phyloP scores from a whole-genome alignment of 2,888 invertebrate genomes.

The Brenthis ino region DNA sequence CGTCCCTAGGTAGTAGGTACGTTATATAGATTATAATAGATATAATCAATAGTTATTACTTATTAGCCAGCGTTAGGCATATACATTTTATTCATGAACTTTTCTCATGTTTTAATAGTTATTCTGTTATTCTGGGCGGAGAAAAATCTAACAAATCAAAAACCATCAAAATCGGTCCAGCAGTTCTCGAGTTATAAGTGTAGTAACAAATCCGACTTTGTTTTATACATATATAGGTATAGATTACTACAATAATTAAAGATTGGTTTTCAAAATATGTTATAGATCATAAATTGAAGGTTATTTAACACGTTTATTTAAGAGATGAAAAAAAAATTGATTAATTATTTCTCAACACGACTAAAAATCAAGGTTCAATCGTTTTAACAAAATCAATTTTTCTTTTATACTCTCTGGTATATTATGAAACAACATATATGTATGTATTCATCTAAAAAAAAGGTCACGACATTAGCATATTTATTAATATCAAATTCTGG shows the following conservation, averaged over 20 bases:
- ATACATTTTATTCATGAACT: too few species aligned
- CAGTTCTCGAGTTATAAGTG: too few species aligned
- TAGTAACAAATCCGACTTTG: too few species aligned
- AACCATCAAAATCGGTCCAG: too few species aligned
- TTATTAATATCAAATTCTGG: conserved; percentile 31
- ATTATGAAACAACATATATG: conserved; percentile 29
- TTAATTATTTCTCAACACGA: conserved; percentile 33
- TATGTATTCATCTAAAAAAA: conserved; percentile 34
- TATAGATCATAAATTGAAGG: conserved; percentile 37
- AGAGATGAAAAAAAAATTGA: conserved; percentile 29
- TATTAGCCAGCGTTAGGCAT: too few species aligned
- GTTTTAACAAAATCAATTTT: conserved; percentile 33
- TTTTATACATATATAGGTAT: too few species aligned
- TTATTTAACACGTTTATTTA: conserved; percentile 29
- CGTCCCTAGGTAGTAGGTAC: background rate
- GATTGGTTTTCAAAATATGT: conserved; percentile 16
- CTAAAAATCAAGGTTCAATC: conserved; percentile 36
- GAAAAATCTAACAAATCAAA: too few species aligned
- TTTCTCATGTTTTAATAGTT: too few species aligned
- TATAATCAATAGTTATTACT: too few species aligned
- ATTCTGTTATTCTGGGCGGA: too few species aligned
- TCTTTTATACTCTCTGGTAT: conserved; percentile 26
- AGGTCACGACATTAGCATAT: conserved; percentile 42
- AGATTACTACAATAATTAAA: conserved; percentile 9
- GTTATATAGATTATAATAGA: too few species aligned